These are phyloP conservation scores for Numenius arquata DNA, from an alignment of 2,113 vertebrate genomes.

Conservation along the genomic window DNA sequence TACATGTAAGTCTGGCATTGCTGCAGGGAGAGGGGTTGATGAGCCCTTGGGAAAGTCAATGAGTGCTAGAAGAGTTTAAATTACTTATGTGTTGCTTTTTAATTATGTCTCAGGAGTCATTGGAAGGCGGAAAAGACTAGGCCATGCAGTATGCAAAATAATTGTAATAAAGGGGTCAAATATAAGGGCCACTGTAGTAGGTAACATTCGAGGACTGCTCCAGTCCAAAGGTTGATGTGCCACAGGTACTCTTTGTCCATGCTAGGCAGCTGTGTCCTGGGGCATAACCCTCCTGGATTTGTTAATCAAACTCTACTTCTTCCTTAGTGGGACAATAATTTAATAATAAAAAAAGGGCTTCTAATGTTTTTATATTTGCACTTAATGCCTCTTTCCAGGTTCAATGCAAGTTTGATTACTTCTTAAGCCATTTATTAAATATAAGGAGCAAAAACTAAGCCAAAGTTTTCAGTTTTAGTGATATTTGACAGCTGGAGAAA, in stretches of 20 bases:
- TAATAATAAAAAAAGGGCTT: not conserved
- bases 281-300: not conserved
- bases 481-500: not conserved
- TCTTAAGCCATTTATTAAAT: constrained; percentile 24
- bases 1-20: rapidly evolving
- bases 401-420: constrained; percentile 18
- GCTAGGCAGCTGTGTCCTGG: not conserved
- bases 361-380: not conserved
- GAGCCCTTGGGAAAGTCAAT: not conserved
- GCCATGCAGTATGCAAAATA: not conserved
- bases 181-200: not conserved
- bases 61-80: not conserved
- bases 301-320: not conserved
- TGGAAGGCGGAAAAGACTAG: not conserved
- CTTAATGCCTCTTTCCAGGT: not conserved
- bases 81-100: not conserved
- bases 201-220: not conserved
- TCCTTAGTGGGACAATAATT: not conserved
- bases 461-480: not conserved
- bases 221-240: not conserved
- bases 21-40: not conserved
- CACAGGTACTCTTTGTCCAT: not conserved
- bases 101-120: not conserved
- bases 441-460: not conserved
- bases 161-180: not conserved